Evolutionary conservation across 2,888 invertebrate genomes (phyloP), one percentile per base, ranked within the genome.

Genomic region (Drepanosiphum platanoidis): DNA sequence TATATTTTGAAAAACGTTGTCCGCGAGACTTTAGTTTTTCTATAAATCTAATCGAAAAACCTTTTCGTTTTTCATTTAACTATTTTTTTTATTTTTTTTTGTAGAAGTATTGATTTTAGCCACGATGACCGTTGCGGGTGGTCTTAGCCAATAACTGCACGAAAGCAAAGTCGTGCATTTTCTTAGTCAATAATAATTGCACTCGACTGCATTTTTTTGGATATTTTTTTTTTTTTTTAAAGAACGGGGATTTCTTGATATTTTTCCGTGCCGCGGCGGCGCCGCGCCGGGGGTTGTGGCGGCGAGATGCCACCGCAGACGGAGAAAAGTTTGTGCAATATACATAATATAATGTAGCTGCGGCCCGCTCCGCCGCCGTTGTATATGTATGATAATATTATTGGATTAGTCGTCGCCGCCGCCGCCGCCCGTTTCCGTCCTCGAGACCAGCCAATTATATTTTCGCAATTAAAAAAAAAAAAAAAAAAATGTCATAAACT

Each of bases 401-500:
- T 61, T 61, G 27, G n/a, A 61, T 61, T 61, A 61, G 61, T 61
- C 61, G 22, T 61, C 61, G 61, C n/a, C 13, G 9, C 27, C 27
- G 5, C 61, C 27, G n/a, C 9, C 27, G 27, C 22, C 27, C 9
- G 36, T 36, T 34, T 36, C 27, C 15, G 42, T n/a, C 0, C 32
- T n/a, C 3, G 15, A 39, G 66, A 52, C 27, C 8, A 34, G 27
- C 46, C 9, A 68, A 79, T 79, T 79, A 74, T 42, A 68, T 22
- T 79, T 79, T 52, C 5, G 8, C 34, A 68, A 68, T 74, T 74
- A 52, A 68, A 79, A 34, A 34, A 68, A 32, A 64, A 78, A 68
- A 34, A 68, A 46, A 46, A 68, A 79, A 52, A 46, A 9, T 39
- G 34, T 18, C 4, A 5, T 79, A 39, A 79, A 79, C 34, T 52